Base-by-base conservation (phyloP, 2,888 invertebrate species). In the Maniola hyperantus region DNA sequence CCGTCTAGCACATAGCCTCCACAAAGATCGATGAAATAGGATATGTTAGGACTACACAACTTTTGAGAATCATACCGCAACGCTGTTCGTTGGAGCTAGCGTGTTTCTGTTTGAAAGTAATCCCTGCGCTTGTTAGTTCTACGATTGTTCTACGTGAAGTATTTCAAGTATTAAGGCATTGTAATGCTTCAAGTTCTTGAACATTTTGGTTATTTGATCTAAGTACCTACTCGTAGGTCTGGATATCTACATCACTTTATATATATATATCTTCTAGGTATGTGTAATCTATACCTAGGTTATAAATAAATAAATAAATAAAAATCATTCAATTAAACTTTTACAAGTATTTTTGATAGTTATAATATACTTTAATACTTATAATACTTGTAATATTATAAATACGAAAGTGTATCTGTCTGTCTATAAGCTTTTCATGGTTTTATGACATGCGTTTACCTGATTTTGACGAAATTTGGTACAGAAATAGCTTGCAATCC, bases 61-160 rank as follows among this genome's bases (percentile, higher is more conserved):
- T 34, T 54, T 54, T 54, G 54, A 54, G 33, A 34, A 15, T 34
- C 34, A 34, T 34, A 54, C 34, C 54, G 54, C 54, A 8, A 33
- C 34, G n/a, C 8, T 36, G 55, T 55, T 34, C 34, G 34, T 8
- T 18, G 5, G 26, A 26, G 42, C 54, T 54, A 34, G 53, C 34
- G 54, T 63, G 42, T 34, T 53, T 8, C 54, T 44, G 46, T 63
- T 55, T 63, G 54, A 44, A 20, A 63, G 46, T 53, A 63, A 54
- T 44, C 54, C 54, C 26, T 18, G 34, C 15, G 18, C 50, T 50
- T 61, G 60, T 50, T 61, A 34, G 18, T 34, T 44, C 5, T 26
- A 53, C 18, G 60, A 36, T 61, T 13, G 18, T 34, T 44, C 5
- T 26, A 53, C 18, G 50, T 54, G 46, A 46, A 54, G 46, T 54